Conservation (phyloP, 2,888 invertebrate species). For the Xylota segnis region DNA sequence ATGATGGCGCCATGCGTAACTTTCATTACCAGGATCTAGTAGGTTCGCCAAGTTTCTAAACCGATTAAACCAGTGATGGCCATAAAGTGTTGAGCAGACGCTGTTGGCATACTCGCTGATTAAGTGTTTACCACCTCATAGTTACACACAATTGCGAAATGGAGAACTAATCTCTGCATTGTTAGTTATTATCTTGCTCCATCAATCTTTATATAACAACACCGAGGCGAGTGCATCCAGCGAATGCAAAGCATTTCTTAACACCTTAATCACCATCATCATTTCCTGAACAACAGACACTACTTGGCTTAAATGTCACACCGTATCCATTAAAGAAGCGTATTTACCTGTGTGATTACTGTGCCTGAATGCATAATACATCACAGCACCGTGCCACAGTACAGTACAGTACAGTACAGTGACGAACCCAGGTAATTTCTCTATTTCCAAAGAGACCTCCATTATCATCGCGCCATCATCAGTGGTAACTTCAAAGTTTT, state of each 20-base stretch:
- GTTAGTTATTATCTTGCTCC: background rate
- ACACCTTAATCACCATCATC: constrained; percentile 26
- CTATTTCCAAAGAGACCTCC: constrained; percentile 52
- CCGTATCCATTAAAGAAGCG: constrained; percentile 42
- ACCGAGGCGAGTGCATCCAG: background rate
- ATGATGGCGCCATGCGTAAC: too few relatives aligned
- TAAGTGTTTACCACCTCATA: background rate
- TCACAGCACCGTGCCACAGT: constrained; percentile 1
- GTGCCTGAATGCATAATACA: constrained; percentile 52
- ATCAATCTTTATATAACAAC: constrained; percentile 7
- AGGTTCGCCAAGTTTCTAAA: too few relatives aligned
- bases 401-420: background rate
- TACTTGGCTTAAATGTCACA: constrained; percentile 66
- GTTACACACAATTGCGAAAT: background rate
- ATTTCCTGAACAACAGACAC: constrained; percentile 20
- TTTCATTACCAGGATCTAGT: too few relatives aligned
- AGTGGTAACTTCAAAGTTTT: constrained; percentile 35
- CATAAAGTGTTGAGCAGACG: background rate
- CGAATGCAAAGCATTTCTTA: constrained; percentile 35
- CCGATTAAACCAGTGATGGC: too few relatives aligned
- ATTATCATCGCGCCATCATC: constrained; percentile 52
- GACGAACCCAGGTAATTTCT: constrained; percentile 42
- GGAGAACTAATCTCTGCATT: background rate
- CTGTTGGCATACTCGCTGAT: background rate
- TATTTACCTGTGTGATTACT: constrained; percentile 51